Evolutionary conservation across 2,797 vertebrate genomes (phyloP), one percentile per base, ranked within the genome.

Genomic region (Momotus momota): DNA sequence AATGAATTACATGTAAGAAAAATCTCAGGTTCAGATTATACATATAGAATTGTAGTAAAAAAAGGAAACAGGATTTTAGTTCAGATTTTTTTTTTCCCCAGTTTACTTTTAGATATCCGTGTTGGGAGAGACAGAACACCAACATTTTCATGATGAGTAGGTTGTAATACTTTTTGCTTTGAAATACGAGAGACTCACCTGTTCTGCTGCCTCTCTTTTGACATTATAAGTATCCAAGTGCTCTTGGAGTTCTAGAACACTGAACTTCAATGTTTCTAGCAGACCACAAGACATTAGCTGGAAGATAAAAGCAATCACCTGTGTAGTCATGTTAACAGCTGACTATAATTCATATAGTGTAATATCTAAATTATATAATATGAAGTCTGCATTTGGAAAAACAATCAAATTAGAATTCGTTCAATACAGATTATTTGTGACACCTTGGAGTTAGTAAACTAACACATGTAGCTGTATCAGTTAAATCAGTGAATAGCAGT

Each of bases 231-330:
- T 99, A 96, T 99, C 99, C 97, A 99, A 97, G 93, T 99, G 99
- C 97, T 99, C 99, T 97, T 99, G 99, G 86, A 99, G 97, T 97
- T 99, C 99, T 97, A 99, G 97, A 89, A 99, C 99, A 93, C 99
- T 99, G 96, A 99, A 99, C 97, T 99, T 99, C 96, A 99, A 97
- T 31, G 99, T 99, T 98, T 99, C 99, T 95, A 99, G 97, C 81
- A 99, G 98, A 74, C 98, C 99, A 98, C 99, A 99, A 45, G 99
- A 99, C 97, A 99, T 98, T 74, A 99, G 97, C 99, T 99, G 97
- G 61, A 96, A 97, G 80, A 95, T 16, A 97, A 97, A 94, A 90
- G 82, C 33, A 95, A 57, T 62, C 33, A 65, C n/a, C 18, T 80
- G 61, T 78, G 13, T 26, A 67, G 35, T 64, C 38, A 60, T 16